Conservation (phyloP, 2,113 vertebrate species). For the Paraplagusia blochii region DNA sequence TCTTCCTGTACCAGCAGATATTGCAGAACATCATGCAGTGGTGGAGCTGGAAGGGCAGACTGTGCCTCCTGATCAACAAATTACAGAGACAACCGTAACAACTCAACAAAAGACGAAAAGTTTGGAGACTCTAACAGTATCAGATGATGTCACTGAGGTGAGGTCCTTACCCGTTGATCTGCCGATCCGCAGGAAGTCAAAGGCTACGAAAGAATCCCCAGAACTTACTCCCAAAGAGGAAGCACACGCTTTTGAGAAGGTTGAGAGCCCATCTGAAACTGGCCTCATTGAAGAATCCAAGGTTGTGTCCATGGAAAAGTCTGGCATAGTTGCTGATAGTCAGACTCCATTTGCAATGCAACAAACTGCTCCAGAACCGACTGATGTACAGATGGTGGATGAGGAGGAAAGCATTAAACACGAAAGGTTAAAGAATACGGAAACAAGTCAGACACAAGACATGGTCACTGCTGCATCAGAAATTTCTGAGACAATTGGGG, state of each 20-base stretch:
- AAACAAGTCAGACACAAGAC: too few relatives aligned
- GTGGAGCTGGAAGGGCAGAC: conserved; percentile 5
- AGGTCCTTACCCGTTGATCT: too few relatives aligned
- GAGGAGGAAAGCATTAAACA: too few relatives aligned
- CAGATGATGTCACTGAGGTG: background rate
- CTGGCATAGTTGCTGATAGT: background rate
- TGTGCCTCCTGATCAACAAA: background rate
- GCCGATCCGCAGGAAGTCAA: too few relatives aligned
- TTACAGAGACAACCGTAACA: background rate
- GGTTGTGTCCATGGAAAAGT: conserved; percentile 1
- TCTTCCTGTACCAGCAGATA: background rate
- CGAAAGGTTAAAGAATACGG: too few relatives aligned
- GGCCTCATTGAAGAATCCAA: conserved; percentile 3
- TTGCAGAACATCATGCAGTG: background rate
- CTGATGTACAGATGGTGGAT: too few relatives aligned
- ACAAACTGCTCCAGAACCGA: too few relatives aligned
- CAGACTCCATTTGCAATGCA: background rate
- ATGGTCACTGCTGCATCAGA: background rate
- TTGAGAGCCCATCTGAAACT: background rate
- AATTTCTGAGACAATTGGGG: background rate
- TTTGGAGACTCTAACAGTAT: background rate
- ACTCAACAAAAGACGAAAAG: background rate
- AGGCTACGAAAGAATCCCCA: too few relatives aligned
- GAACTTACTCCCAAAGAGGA: background rate
- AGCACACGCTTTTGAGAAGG: background rate